These are phyloP conservation scores for Phalacrocorax aristotelis DNA, from an alignment of 2,113 vertebrate genomes.

Conservation along the genomic window DNA sequence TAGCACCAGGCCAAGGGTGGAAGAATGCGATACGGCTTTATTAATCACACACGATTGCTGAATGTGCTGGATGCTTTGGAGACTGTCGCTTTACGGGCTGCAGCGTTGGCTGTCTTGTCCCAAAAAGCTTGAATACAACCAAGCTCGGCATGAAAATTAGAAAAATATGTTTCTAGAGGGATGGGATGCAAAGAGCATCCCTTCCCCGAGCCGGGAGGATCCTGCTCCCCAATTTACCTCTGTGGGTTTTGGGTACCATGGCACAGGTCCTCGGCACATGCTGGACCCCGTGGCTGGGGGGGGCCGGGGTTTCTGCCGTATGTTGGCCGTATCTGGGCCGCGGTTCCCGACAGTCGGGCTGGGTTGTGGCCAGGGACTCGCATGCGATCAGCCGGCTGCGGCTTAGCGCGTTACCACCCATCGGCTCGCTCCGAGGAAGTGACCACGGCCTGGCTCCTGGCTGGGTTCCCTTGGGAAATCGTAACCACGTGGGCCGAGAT, in stretches of 20 bases:
- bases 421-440: background rate
- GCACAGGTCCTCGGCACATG: fast-evolving
- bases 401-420: slow-evolving; percentile 6
- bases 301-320: fast-evolving
- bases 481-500: background rate
- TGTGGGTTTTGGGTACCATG: fast-evolving
- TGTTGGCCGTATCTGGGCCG: background rate
- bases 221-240: background rate
- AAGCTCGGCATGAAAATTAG: background rate
- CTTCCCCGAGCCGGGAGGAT: background rate
- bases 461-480: background rate
- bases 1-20: slow-evolving; percentile 48
- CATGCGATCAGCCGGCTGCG: background rate
- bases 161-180: slow-evolving; percentile 45
- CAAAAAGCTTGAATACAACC: background rate
- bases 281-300: fast-evolving
- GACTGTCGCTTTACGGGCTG: background rate
- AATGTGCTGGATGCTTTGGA: background rate
- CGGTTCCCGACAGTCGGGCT: background rate
- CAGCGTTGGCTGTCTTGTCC: slow-evolving; percentile 7
- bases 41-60: slow-evolving; percentile 47
- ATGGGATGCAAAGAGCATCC: background rate
- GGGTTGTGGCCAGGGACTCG: background rate
- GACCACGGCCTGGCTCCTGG: background rate
- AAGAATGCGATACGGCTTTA: slow-evolving; percentile 35